Evolutionary conservation across 2,888 invertebrate genomes (phyloP), one percentile per base, ranked within the genome.

Genomic region (Blastobasis lacticolella): DNA sequence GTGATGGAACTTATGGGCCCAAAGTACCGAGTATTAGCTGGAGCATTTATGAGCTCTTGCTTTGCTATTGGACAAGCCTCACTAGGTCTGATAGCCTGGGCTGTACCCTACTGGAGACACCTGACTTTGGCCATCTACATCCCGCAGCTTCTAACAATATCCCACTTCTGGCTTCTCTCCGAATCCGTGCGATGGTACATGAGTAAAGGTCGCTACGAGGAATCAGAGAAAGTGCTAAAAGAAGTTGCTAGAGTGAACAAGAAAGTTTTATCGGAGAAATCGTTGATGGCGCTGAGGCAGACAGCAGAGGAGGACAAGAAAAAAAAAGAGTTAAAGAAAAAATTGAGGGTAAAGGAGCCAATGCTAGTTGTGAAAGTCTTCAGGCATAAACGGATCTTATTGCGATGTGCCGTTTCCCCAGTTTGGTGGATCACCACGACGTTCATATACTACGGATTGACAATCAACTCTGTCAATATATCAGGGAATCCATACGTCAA

Each of bases 1-100:
- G 94, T 91, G 45, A 90, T 94, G 71, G 95, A 95, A 71, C 79
- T 94, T 51, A 92, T 94, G 6, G 94, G 94, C 0, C 92, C 93
- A 0, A 90, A 90, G 46, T 90, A 90, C 45, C 89, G 95, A 42
- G 92, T 94, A 1, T 77, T 92, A 7, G 92, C 90, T 4, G 92
- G 94, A 23, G 92, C 93, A 6, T 81, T 92, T 38, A 88, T 93
- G 53, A 91, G 92, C 53, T 90, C 92, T 4, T 91, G 91, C 64
- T 94, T 93, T 67, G 91, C 94, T 0, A 54, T 92, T 4, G 94
- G 94, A 0, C 92, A 93, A 76, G 88, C 93, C 38, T 60, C 90
- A 0, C 71, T 93, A 53, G 94, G 92, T 0, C 69, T 91, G 43
- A 79, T 92, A 4, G 94, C 95, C 0, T 94, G 93, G 91, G 84